phyloP scores from a whole-genome alignment of 2,888 invertebrate genomes.

The Chloromyia formosa region DNA sequence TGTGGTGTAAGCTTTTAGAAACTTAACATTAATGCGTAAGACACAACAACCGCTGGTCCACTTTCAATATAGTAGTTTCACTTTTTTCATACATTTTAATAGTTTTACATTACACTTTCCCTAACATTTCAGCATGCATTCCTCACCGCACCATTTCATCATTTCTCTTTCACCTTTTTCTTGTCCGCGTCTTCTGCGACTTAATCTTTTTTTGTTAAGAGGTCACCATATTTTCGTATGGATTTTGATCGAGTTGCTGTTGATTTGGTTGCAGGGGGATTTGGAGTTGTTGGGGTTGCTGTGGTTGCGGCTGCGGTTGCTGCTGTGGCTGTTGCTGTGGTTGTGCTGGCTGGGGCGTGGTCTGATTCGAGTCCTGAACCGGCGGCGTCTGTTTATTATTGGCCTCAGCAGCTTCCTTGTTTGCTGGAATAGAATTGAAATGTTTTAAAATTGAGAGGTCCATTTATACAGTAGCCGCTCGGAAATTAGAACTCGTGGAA shows the following conservation, averaged over 20 bases:
- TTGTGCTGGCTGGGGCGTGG: neutral
- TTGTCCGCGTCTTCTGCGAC: slow-evolving; percentile 14
- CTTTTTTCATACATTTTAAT: neutral
- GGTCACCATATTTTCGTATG: slow-evolving; percentile 13
- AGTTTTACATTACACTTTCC: slow-evolving; percentile 32
- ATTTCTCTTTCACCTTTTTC: slow-evolving; percentile 27
- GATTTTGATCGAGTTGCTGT: slow-evolving; percentile 10
- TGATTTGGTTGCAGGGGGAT: neutral
- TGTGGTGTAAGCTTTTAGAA: slow-evolving; percentile 49
- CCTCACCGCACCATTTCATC: neutral
- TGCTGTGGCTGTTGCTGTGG: neutral
- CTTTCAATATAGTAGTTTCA: slow-evolving; percentile 51
- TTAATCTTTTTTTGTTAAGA: slow-evolving; percentile 36
- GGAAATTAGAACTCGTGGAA: no score
- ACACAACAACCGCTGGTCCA: slow-evolving; percentile 65
- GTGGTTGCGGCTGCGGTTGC: neutral
- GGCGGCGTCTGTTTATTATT: slow-evolving; percentile 1
- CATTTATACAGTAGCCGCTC: no score
- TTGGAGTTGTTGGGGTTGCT: neutral
- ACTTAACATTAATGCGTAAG: slow-evolving; percentile 59
- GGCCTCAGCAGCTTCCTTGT: slow-evolving; percentile 20
- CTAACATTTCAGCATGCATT: neutral
- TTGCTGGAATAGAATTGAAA: slow-evolving; percentile 7
- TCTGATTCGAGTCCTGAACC: neutral
- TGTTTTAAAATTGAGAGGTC: neutral